Evolutionary conservation across 1,140 invertebrate species (phyloP), one percentile per base, ranked within the genome.

Genomic region (Metaphire vulgaris): DNA sequence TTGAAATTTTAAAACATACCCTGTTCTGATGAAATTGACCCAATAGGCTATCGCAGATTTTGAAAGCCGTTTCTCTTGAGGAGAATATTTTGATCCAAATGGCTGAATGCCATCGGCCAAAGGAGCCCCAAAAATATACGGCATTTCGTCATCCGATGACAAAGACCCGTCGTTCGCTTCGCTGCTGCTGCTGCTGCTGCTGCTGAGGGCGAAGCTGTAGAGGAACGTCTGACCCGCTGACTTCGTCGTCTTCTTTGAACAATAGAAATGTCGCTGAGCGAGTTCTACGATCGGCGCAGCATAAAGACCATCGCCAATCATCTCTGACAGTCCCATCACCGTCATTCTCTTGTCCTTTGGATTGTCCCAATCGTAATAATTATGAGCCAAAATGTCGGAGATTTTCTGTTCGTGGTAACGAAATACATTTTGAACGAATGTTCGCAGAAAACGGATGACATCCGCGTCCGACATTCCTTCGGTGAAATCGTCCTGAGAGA

Each of bases 291-390:
- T 90, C 0, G 96, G 96, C 1, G 95, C 94, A 0, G 96, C 94
- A 33, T 93, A 93, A 78, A 88, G 84, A 6, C 85, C 96, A 84
- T 99, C 97, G 64, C 92, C 93, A 0, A 99, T 87, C 1, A 96
- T 92, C 83, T 97, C 94, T 67, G 99, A 87, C 0, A 96, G 85
- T 33, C 67, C 66, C 14, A 28, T 32, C 15, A 33, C 67, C 21
- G 65, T 67, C 28, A 66, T 28, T 29, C 26, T 29, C 30, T 66
- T 6, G 32, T 75, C 74, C n/a, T 34, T 75, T 21, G 74, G 78
- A 12, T 33, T 89, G 82, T 96, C 94, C 96, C 96, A 98, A 84
- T 98, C 95, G 1, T 94, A 97, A 85, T 99, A 99, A 84, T 98
- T 95, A 86, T 98, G 97, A 79, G 97, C 92, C 31, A 97, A 91